Evolutionary conservation across 2,113 vertebrate species (phyloP), one percentile per base, ranked within the genome.

Genomic region (Toxotes jaculatrix): DNA sequence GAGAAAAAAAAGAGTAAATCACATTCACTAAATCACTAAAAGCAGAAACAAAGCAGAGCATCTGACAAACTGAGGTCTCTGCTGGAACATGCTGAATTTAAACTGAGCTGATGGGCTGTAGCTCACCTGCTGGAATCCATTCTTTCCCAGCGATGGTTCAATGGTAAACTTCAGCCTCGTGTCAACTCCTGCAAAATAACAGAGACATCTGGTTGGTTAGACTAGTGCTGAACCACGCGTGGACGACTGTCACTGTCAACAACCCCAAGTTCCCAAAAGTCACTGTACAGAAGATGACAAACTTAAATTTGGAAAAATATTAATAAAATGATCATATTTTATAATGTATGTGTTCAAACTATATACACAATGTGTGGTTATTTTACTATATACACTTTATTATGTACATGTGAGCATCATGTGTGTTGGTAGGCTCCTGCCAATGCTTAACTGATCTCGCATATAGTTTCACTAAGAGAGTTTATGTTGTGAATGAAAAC

Each of bases 81-180:
- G 38, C 62, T 23, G 13, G 27, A 34, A 11, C 43, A n/a, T 9
- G 32, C 3, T 31, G 21, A 34, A 36, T 36, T 36, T 36, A 36
- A 36, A 36, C 36, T 0, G 59, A 10, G 21, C 14, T 23, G 40
- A 62, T 21, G 32, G 7, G 32, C 2, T 1, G 19, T 5, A 5
- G 36, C 59, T 95, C 94, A 99, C 98, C 97, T 99, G 98, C 90
- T 99, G 98, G 96, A 99, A 99, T 71, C 98, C 98, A 91, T 98
- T 98, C 89, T 98, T 97, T 79, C 97, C 97, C 89, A 99, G 89
- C 49, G 96, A 98, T 2, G 98, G 98, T 68, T 99, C 97, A 74
- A 99, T 96, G 83, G 98, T 99, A 74, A 99, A 99, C 91, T 98
- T 99, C 93, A 99, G 91, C 87, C 98, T 97, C 19, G 97, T 98